Evolutionary conservation across 2,797 vertebrate species (phyloP).

Genomic region (Coregonus ussuriensis): DNA sequence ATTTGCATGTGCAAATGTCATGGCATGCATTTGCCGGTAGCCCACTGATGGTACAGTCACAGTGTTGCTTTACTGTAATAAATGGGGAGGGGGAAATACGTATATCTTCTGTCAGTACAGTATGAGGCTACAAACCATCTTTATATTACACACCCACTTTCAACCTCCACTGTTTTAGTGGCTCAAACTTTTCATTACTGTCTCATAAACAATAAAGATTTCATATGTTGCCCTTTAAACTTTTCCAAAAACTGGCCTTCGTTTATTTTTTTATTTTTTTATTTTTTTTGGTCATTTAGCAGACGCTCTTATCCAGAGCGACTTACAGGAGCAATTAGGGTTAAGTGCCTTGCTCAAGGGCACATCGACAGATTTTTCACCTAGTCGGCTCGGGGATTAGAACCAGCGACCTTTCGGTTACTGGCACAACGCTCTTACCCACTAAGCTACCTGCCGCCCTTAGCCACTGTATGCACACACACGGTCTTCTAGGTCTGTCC

Average conservation of each 20-base stretch:
- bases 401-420: too few relatives aligned
- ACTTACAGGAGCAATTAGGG: too few relatives aligned
- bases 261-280: too few relatives aligned
- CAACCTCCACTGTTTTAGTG: background rate
- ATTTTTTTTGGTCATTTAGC: too few relatives aligned
- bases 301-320: too few relatives aligned
- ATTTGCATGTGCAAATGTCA: background rate
- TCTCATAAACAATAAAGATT: slow-evolving; percentile 23
- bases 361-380: too few relatives aligned
- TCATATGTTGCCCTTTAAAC: slow-evolving; percentile 32
- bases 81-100: slow-evolving; percentile 31
- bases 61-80: slow-evolving; percentile 24
- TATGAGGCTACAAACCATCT: slow-evolving; percentile 21
- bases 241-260: background rate
- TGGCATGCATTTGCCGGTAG: background rate
- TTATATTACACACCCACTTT: background rate
- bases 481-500: slow-evolving; percentile 14
- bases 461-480: slow-evolving; percentile 14
- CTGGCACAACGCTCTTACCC: too few relatives aligned
- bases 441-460: too few relatives aligned
- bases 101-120: slow-evolving; percentile 34
- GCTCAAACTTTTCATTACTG: slow-evolving; percentile 1
- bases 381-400: too few relatives aligned
- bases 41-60: slow-evolving; percentile 24
- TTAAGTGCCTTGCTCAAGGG: too few relatives aligned